Evolutionary conservation across 2,113 vertebrate species (phyloP).

Genomic region (Donacobius atricapilla): DNA sequence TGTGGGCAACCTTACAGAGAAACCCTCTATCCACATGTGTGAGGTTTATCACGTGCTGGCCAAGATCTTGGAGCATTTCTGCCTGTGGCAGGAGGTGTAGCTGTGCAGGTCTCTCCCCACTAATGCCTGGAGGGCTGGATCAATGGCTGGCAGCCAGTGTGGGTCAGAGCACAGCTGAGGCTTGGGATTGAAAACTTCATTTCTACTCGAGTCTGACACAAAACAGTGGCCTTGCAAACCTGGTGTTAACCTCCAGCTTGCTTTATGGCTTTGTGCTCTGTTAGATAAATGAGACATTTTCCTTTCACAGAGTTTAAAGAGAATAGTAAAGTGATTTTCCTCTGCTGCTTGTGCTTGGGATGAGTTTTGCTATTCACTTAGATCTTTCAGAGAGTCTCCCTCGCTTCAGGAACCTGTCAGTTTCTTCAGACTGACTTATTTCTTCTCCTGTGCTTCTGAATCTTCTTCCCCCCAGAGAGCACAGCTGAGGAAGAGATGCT

Average conservation of each 20-base stretch:
- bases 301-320: slow-evolving; percentile 78
- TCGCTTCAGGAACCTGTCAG: slow-evolving; percentile 61
- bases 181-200: neutral
- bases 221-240: slow-evolving; percentile 72
- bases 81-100: neutral
- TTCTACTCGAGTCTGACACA: slow-evolving; percentile 47
- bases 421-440: slow-evolving; percentile 67
- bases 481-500: slow-evolving; percentile 27
- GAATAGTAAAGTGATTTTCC: slow-evolving; percentile 77
- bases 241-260: slow-evolving; percentile 72
- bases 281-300: slow-evolving; percentile 75
- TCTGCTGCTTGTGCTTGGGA: slow-evolving; percentile 59
- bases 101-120: neutral
- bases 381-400: slow-evolving; percentile 57
- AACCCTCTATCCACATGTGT: neutral
- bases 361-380: slow-evolving; percentile 75
- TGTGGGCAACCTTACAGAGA: neutral
- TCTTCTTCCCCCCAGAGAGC: slow-evolving; percentile 23
- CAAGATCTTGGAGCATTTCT: neutral
- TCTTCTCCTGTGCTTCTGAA: slow-evolving; percentile 59
- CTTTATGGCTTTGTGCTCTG: slow-evolving; percentile 72
- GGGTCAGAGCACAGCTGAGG: slow-evolving; percentile 30
- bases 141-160: neutral
- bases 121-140: slow-evolving; percentile 1
- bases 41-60: neutral